Evolutionary conservation across 2,113 vertebrate genomes (phyloP), one percentile per base, ranked within the genome.

Genomic region (Periophthalmodon schlosseri): DNA sequence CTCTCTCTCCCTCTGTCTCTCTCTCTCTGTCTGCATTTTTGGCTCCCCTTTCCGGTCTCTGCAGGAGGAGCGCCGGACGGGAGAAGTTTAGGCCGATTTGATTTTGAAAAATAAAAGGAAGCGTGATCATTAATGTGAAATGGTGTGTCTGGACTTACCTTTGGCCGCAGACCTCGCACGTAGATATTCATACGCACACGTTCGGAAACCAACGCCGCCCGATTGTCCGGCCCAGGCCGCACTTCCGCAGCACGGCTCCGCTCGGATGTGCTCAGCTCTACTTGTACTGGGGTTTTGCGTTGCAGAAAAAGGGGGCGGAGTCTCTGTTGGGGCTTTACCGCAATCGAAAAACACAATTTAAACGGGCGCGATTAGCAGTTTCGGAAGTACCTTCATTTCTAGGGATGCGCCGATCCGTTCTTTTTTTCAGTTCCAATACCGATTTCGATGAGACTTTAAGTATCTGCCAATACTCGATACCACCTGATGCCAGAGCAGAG

Each of bases 31-130:
- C 28, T 87, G 82, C 81, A 76, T 87, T 81, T 87, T 83, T 87
- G 87, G 83, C 87, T 85, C 75, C 83, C 85, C 71, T 83, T 85
- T 80, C 79, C 66, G 81, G 61, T 85, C 77, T 86, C 79, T 86
- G 83, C 81, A 63, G 75, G 76, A 87, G 9, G 63, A 84, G 82
- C 82, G 89, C 81, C 83, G 85, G 83, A 90, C 89, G 88, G 87
- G 86, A 88, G 83, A 78, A 86, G 74, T 87, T 21, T 56, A 89
- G 88, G 81, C 87, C 86, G 90, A 90, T 91, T n/a, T 92, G 90
- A 91, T 92, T 91, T 89, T 91, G 56, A 52, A 77, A 76, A 67
- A 71, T 71, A 87, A 76, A 74, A 77, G 68, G 15, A 77, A 74
- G 72, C 73, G 87, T 77, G 71, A 73, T 86, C 60, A 78, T 79